phyloP scores from a whole-genome alignment of 2,797 vertebrate genomes.

The Sebastes nivosus region DNA sequence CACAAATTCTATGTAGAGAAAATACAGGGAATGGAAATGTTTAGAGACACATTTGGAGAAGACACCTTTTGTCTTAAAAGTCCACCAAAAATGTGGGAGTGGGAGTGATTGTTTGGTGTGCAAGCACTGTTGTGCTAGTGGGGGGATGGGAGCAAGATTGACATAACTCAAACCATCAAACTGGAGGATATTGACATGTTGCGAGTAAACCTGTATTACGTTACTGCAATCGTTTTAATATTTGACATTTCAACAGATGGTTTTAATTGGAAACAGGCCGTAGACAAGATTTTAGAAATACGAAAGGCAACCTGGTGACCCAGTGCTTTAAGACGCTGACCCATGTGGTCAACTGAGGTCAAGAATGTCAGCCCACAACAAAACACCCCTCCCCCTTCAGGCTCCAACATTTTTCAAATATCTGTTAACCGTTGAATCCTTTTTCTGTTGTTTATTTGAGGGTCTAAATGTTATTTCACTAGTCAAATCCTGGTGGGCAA shows the following conservation, averaged over 20 bases:
- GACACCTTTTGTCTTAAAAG: constrained; percentile 1
- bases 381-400: neutral
- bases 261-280: neutral
- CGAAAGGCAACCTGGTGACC: neutral
- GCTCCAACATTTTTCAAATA: neutral
- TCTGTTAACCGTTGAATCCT: neutral
- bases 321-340: neutral
- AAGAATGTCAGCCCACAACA: neutral
- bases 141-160: neutral
- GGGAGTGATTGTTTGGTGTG: constrained; percentile 5
- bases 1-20: neutral
- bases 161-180: neutral
- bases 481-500: neutral
- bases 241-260: neutral
- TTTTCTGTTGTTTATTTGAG: neutral
- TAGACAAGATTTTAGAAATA: neutral
- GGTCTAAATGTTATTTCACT: neutral
- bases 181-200: neutral
- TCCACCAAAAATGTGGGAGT: constrained; percentile 9
- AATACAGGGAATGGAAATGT: neutral
- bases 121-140: neutral
- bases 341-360: constrained; percentile 2
- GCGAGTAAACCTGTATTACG: neutral
- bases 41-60: neutral
- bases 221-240: neutral